Evolutionary conservation across 2,113 vertebrate species (phyloP), one percentile per base, ranked within the genome.

Genomic region (Rhadina sibilatrix): DNA sequence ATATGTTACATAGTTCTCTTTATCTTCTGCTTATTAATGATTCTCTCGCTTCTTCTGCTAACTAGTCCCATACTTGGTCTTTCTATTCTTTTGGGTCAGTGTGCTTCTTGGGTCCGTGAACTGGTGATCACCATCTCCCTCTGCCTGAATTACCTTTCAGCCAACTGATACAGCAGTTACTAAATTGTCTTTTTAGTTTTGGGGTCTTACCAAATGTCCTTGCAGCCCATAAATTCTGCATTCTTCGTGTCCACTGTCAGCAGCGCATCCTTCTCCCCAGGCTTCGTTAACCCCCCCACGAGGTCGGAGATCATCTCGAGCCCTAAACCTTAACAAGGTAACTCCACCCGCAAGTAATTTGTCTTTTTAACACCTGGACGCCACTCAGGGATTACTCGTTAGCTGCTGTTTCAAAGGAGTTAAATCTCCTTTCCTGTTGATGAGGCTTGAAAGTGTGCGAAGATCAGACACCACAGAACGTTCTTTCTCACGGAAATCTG

Each of bases 401-500:
- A 38, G 28, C 64, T 10, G 38, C 54, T 22, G 4, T 24, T n/a
- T 53, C 54, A 6, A 5, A 33, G 24, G 17, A 28, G 35, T 46
- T 46, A 46, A n/a, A 27, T 16, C 23, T 30, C 35, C 28, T 23
- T 72, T 50, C 37, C 31, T 8, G 28, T 2, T 6, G 54, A 15
- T 10, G 6, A 33, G 14, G 27, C 23, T 27, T 27, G 38, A 27
- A 44, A 37, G 44, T 17, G 31, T 2, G 5, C 5, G 2, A 27
- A 22, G 21, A 25, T 10, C 17, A 9, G 10, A n/a, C n/a, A 13
- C 0, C 15, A 3, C 8, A 38, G 23, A 8, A 6, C 7, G 7
- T 5, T 12, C 19, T 16, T 31, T 17, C 14, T 11, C 5, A 11
- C 0, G 16, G 37, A 10, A 7, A 6, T 6, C 1, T 27, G 20